These are phyloP conservation scores for Tinea semifulvella DNA, from an alignment of 2,888 invertebrate genomes.

Conservation along the genomic window DNA sequence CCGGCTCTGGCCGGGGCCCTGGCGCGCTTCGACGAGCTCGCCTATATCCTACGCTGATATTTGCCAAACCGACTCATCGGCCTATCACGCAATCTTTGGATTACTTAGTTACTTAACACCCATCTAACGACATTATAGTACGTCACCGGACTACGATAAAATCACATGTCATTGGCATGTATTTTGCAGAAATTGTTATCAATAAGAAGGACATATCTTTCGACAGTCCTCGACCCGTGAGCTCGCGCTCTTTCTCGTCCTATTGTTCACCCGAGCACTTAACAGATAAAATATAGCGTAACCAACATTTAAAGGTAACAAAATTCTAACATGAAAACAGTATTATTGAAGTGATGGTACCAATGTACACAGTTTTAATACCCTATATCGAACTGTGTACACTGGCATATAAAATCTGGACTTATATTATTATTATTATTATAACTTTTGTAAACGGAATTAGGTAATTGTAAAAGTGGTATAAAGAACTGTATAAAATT, in stretches of 20 bases:
- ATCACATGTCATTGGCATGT: constrained; percentile 8
- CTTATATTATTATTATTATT: too few species aligned
- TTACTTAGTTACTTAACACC: constrained; percentile 40
- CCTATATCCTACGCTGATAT: constrained; percentile 3
- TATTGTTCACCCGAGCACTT: neutral
- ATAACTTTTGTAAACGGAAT: too few species aligned
- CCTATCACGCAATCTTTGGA: constrained; percentile 36
- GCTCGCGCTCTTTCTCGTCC: constrained; percentile 1
- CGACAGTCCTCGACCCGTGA: too few species aligned
- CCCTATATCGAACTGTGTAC: neutral
- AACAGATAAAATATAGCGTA: constrained; percentile 4
- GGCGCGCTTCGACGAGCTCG: constrained; percentile 15
- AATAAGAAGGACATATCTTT: neutral
- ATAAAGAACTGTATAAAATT: neutral
- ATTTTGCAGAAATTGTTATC: constrained; percentile 4
- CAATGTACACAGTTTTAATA: neutral
- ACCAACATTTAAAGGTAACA: neutral
- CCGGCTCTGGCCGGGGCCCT: constrained; percentile 16
- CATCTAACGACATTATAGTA: constrained; percentile 18
- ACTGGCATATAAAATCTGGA: neutral
- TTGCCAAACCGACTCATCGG: constrained; percentile 29
- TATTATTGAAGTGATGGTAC: neutral
- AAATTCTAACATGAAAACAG: too few species aligned
- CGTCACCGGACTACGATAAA: neutral
- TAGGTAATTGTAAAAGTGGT: neutral